Conservation (phyloP, 1,140 invertebrate genomes). For the Hydropsyche tenuis region DNA sequence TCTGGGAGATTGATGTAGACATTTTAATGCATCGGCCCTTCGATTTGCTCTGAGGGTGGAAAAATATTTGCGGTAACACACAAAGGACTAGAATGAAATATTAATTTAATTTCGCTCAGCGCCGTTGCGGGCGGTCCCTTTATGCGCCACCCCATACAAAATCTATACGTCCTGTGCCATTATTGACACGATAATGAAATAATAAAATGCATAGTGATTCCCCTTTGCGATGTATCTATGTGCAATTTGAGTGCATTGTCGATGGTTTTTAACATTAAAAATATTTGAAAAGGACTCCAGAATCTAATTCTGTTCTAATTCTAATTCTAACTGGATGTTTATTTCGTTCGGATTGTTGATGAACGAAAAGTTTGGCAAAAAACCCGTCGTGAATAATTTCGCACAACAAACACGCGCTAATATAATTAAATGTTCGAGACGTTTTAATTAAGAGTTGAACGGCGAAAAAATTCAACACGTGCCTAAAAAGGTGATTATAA, state of each 20-base stretch:
- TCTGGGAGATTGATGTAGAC: constrained; percentile 43
- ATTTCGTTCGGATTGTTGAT: no score
- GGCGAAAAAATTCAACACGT: constrained; percentile 4
- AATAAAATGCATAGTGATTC: constrained; percentile 33
- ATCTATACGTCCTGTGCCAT: not conserved
- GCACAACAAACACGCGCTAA: constrained; percentile 27
- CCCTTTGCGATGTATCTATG: constrained; percentile 10
- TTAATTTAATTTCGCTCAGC: constrained; percentile 49
- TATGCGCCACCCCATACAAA: not conserved
- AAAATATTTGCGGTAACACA: constrained; percentile 48
- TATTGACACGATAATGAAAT: constrained; percentile 50
- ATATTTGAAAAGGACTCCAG: not conserved
- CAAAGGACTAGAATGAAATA: constrained; percentile 50
- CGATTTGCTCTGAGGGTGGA: constrained; percentile 46
- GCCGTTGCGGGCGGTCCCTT: constrained; percentile 27
- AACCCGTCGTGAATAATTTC: constrained; percentile 20
- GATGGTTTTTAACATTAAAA: not conserved
- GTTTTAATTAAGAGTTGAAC: constrained; percentile 24
- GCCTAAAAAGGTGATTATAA: constrained; percentile 2
- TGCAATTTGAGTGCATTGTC: constrained; percentile 9
- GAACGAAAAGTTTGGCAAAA: constrained; percentile 6
- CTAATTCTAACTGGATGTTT: no score
- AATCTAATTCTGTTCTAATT: no score
- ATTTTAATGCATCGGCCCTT: constrained; percentile 48
- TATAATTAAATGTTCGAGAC: constrained; percentile 28